Percentiles rank a stretch among this genome's conserved stretches.
phyloP scores from a whole-genome alignment of 2,888 invertebrate genomes.

The Uropetala carovei region DNA sequence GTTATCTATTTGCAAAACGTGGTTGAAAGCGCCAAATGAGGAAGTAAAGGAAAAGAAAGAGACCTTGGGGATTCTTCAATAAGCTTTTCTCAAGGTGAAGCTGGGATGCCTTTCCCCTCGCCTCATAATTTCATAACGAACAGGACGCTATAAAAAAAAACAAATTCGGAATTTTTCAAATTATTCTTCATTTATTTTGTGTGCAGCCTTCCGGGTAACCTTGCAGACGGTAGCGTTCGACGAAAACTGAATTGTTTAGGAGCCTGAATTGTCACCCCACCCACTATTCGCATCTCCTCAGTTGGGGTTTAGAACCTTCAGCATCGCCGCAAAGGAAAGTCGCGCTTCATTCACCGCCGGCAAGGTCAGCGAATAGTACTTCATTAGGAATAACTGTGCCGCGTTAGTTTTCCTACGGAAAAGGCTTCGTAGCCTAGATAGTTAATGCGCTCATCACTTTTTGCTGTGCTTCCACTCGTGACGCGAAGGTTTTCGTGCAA shows the following conservation, averaged over 20 bases:
- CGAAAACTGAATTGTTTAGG: neutral
- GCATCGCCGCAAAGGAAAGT: neutral
- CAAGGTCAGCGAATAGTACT: conserved; percentile 31
- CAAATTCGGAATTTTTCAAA: neutral
- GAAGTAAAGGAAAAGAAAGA: conserved; percentile 14
- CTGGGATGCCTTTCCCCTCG: neutral
- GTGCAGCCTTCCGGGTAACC: neutral
- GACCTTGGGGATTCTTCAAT: conserved; percentile 43
- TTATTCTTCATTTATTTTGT: neutral
- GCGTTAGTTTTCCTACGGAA: conserved; percentile 2
- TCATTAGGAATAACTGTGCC: conserved; percentile 46
- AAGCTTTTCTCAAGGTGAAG: conserved; percentile 27
- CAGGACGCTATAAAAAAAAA: neutral
- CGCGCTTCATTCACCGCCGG: neutral
- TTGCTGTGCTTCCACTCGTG: neutral
- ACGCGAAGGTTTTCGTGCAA: neutral
- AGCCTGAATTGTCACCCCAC: neutral
- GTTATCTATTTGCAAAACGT: neutral
- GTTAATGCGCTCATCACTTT: neutral
- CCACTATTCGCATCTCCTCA: neutral
- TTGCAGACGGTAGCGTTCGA: neutral
- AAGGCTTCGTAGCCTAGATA: conserved; percentile 36
- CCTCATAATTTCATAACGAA: conserved; percentile 11
- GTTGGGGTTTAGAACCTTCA: neutral
- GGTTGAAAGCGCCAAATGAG: neutral